Percentiles rank a stretch among this genome's conserved stretches.
Evolutionary conservation across 2,113 vertebrate species (phyloP).

Genomic region (Tachycineta bicolor): DNA sequence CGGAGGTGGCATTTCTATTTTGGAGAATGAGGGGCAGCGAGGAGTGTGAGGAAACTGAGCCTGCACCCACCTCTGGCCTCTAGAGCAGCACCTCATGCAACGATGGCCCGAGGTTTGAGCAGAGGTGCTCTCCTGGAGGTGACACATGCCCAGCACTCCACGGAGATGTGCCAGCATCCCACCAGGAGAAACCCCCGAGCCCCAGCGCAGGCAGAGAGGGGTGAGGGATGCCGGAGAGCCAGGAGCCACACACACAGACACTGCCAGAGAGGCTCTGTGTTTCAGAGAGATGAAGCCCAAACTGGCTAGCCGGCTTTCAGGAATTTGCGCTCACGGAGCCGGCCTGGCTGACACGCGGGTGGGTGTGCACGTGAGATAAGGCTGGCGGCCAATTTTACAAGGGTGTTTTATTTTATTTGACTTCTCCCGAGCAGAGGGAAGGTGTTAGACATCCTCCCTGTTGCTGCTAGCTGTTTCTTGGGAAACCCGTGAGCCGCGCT

Average conservation of each 20-base stretch:
- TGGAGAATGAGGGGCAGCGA: not conserved
- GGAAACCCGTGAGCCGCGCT: not conserved
- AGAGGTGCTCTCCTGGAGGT: not conserved
- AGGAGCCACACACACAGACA: not conserved
- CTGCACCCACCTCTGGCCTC: not conserved
- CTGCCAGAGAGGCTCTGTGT: not conserved
- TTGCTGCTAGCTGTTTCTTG: not conserved
- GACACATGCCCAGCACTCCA: not conserved
- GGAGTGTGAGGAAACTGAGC: not conserved
- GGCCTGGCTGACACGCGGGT: not conserved
- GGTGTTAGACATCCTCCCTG: not conserved
- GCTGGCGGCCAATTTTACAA: not conserved
- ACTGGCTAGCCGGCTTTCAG: not conserved
- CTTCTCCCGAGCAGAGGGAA: not conserved
- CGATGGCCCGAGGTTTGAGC: not conserved
- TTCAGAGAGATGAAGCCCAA: accelerated
- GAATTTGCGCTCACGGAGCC: not conserved
- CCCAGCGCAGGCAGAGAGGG: accelerated
- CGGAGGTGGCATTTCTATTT: not conserved
- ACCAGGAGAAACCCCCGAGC: not conserved
- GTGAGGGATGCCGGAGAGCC: not conserved
- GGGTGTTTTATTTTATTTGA: not conserved
- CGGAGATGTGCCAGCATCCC: not conserved
- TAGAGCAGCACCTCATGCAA: not conserved
- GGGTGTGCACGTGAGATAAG: not conserved